Base-by-base conservation (phyloP, 2,888 invertebrate genomes). In the Acrobasis consociella region DNA sequence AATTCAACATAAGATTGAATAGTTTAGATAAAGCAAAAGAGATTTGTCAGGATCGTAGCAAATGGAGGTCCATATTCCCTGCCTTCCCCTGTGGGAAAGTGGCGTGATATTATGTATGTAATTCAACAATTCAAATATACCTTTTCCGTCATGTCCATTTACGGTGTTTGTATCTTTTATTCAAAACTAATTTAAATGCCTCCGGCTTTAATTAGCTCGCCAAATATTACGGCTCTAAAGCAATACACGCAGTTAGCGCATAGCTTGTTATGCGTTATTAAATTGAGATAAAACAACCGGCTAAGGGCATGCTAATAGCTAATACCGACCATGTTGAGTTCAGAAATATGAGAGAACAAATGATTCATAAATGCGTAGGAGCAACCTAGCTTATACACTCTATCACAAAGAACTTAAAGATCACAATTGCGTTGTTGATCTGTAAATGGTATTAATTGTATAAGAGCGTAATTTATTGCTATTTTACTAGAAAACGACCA, bases 261-360 rank as follows among this genome's bases (percentile, higher is more conserved):
- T 67, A 68, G 69, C 71, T 66, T 67, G 65, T 72, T 72, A 76
- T 77, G 62, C 38, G 15, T 55, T 62, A 64, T 62, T 77, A 75
- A 82, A 83, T 77, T 74, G 72, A 75, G 76, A 80, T 77, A 79
- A 82, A 55, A 78, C 75, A 76, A 75, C 77, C 72, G 73, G 70
- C 81, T 81, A 82, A 85, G 85, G 86, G 82, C 78, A 83, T 79
- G 77, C 78, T 87, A 87, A 86, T 86, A 85, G 82, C 78, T 87
- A 87, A 86, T 86, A 83, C 82, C 72, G 67, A 64, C 87, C 85
- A 68, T 82, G 78, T 84, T 72, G 64, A 87, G 86, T 62, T 9
- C 62, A 62, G 49, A 55, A 55, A 37, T 62, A 62, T 62, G 55
- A 59, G 49, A 52, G 67, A 62, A 53, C 61, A 52, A 60, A 76